Evolutionary conservation across 2,797 vertebrate genomes (phyloP).

Genomic region (Syngnathus rostellatus): DNA sequence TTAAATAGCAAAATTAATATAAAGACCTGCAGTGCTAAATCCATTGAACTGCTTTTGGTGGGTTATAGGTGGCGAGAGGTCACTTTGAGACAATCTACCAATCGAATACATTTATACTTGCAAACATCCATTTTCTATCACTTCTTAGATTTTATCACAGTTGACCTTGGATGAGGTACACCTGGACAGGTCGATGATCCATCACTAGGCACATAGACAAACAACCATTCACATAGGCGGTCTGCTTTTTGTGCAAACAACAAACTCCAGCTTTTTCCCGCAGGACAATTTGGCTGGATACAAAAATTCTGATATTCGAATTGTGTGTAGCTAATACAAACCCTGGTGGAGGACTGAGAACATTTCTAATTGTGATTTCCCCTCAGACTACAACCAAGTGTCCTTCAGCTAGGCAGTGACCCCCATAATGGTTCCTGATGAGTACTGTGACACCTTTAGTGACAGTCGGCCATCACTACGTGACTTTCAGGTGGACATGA

Average conservation of each 20-base stretch:
- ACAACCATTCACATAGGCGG: background rate
- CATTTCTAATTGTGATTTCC: background rate
- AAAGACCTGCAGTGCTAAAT: background rate
- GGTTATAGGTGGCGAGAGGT: background rate
- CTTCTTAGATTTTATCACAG: background rate
- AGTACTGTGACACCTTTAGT: background rate
- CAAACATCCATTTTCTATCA: background rate
- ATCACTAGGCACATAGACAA: too few species aligned
- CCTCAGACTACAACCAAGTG: slow-evolving; percentile 1
- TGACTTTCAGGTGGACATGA: background rate
- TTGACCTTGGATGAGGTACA: background rate
- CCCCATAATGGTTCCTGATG: background rate
- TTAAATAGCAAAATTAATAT: background rate
- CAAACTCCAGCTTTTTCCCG: background rate
- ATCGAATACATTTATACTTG: background rate
- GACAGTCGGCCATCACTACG: background rate
- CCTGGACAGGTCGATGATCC: too few species aligned
- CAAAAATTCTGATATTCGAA: background rate
- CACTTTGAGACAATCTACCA: background rate
- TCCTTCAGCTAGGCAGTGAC: background rate
- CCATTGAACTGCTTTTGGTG: background rate
- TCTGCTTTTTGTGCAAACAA: too few species aligned
- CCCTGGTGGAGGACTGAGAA: background rate
- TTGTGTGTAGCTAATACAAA: background rate
- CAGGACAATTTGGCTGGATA: background rate